Percentiles rank a stretch among this genome's conserved stretches.
phyloP scores from a whole-genome alignment of 92 coral and sea anemone genomes.

The Umimayanthus chanpuru region DNA sequence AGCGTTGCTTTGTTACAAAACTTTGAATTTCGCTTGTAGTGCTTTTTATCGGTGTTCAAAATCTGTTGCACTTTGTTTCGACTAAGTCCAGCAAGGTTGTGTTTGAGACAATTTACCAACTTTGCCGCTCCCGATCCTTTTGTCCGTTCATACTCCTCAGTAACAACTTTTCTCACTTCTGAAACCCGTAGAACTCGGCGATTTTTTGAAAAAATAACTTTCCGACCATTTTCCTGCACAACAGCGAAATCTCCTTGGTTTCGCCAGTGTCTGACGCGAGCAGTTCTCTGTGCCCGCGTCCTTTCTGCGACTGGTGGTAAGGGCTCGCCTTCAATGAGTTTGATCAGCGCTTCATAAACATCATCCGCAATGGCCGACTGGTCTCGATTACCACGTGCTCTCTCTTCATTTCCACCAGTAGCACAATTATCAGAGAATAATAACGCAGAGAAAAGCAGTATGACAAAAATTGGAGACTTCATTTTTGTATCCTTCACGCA shows the following conservation, averaged over 20 bases:
- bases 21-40: conserved; percentile 35
- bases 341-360: conserved; percentile 52
- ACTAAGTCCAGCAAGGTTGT: conserved; percentile 8
- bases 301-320: conserved; percentile 50
- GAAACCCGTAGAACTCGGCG: conserved; percentile 50
- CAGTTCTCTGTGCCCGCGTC: conserved; percentile 49
- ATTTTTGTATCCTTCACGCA: conserved; percentile 19
- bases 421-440: conserved; percentile 9
- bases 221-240: neutral
- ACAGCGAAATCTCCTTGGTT: conserved; percentile 43
- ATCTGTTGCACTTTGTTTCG: conserved; percentile 28
- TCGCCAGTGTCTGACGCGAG: conserved; percentile 53
- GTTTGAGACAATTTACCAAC: neutral
- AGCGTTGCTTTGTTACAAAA: conserved; percentile 38
- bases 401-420: conserved; percentile 22
- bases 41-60: conserved; percentile 40
- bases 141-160: conserved; percentile 43
- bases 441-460: conserved; percentile 17
- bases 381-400: conserved; percentile 38
- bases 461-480: conserved; percentile 18
- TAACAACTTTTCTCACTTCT: conserved; percentile 48
- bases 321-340: conserved; percentile 44
- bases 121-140: conserved; percentile 47
- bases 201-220: conserved; percentile 36
- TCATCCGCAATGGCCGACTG: conserved; percentile 55